These are phyloP conservation scores for Eupithecia subfuscata DNA, from an alignment of 2,888 invertebrate genomes.

Conservation along the genomic window DNA sequence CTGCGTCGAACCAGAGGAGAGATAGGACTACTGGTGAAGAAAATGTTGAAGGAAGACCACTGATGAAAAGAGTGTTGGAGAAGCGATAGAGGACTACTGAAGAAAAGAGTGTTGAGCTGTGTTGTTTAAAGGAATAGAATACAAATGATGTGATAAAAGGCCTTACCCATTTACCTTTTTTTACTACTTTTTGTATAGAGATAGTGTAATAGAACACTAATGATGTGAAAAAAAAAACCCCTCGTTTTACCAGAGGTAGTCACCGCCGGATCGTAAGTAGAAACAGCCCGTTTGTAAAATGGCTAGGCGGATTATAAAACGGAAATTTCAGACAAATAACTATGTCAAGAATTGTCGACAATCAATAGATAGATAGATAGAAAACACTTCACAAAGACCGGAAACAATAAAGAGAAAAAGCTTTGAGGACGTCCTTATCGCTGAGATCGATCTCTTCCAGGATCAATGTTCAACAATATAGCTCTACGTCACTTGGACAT, in stretches of 20 bases:
- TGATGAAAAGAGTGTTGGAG: slow-evolving; percentile 9
- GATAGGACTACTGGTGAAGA: not conserved
- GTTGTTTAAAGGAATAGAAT: too few species aligned
- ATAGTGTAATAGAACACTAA: not conserved
- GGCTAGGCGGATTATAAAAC: not conserved
- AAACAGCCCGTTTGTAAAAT: not conserved
- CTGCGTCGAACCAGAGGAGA: slow-evolving; percentile 65
- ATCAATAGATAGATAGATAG: too few species aligned
- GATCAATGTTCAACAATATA: not conserved
- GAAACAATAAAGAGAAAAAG: too few species aligned
- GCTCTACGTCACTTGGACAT: not conserved
- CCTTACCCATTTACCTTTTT: too few species aligned
- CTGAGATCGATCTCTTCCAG: too few species aligned
- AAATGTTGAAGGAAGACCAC: slow-evolving; percentile 10
- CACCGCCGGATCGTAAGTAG: not conserved
- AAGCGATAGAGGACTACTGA: not conserved
- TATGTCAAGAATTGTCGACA: too few species aligned
- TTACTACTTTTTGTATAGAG: too few species aligned
- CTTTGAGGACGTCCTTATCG: too few species aligned
- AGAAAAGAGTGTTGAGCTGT: not conserved
- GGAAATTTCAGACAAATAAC: not conserved
- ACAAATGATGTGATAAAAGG: too few species aligned
- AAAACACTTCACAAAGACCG: too few species aligned
- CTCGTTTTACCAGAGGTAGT: not conserved
- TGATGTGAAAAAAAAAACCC: not conserved